Percentiles rank a stretch among this genome's conserved stretches.
Evolutionary conservation across 1,140 invertebrate species (phyloP).

Genomic region (Lithobius niger): DNA sequence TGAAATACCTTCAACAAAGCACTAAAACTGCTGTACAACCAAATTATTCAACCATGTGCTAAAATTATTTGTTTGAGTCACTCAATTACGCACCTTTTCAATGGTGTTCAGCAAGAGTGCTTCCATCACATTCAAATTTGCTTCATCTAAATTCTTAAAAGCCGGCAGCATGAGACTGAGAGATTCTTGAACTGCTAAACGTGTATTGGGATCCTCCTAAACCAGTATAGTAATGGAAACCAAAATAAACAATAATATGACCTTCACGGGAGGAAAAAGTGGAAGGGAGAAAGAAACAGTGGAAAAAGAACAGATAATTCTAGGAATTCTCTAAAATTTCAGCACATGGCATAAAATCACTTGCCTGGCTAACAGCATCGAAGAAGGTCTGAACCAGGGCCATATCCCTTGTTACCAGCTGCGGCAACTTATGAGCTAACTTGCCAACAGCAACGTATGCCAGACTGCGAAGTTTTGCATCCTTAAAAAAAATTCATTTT

Average conservation of each 20-base stretch:
- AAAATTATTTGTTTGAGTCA: no score
- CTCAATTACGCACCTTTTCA: constrained; percentile 25
- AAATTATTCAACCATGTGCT: no score
- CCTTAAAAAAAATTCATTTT: constrained; percentile 22
- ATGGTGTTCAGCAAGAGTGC: constrained; percentile 39
- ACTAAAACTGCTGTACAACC: no score
- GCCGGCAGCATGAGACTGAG: constrained; percentile 52
- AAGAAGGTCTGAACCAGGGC: constrained; percentile 49
- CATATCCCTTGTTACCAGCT: constrained; percentile 50
- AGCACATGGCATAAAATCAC: no score
- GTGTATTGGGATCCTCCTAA: constrained; percentile 43
- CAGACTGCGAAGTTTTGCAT: constrained; percentile 45
- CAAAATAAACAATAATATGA: no score
- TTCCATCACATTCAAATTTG: constrained; percentile 36
- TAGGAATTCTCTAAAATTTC: no score
- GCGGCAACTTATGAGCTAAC: constrained; percentile 50
- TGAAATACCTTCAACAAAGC: no score
- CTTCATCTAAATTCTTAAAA: constrained; percentile 38
- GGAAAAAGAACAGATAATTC: no score
- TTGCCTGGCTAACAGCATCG: constrained; percentile 43
- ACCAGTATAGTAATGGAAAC: no score
- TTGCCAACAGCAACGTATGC: constrained; percentile 62
- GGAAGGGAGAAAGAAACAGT: no score
- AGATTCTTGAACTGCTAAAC: constrained; percentile 51
- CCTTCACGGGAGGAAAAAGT: no score